Evolutionary conservation across 2,888 invertebrate genomes (phyloP).

Genomic region (Leucania comma): DNA sequence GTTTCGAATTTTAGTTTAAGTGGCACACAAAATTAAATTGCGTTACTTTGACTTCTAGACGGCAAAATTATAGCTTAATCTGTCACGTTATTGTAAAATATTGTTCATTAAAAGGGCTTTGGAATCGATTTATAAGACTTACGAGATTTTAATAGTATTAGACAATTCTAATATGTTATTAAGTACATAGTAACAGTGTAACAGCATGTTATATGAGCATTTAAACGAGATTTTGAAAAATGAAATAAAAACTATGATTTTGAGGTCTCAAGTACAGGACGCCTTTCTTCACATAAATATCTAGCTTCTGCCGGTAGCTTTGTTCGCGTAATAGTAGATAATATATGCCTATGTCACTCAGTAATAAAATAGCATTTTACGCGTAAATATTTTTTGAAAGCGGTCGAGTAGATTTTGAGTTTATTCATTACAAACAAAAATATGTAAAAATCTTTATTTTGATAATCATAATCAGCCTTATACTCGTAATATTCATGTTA

Average conservation of each 20-base stretch:
- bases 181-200: background rate
- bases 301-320: no score
- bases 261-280: no score
- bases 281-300: background rate
- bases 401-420: no score
- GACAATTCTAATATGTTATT: background rate
- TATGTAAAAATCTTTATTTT: no score
- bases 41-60: conserved; percentile 30
- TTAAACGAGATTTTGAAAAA: background rate
- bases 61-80: conserved; percentile 27
- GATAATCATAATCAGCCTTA: no score
- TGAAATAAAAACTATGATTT: background rate
- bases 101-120: conserved; percentile 19
- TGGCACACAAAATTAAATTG: conserved; percentile 32
- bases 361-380: no score
- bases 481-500: no score
- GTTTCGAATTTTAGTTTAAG: conserved; percentile 20
- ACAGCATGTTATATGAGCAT: background rate
- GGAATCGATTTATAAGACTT: conserved; percentile 11
- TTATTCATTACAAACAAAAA: no score
- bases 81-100: conserved; percentile 38
- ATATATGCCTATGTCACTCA: no score
- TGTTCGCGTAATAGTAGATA: no score
- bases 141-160: background rate
- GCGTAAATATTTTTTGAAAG: no score